These are phyloP conservation scores for Cepaea hortensis DNA, from an alignment of 2,888 invertebrate species.

Conservation along the genomic window DNA sequence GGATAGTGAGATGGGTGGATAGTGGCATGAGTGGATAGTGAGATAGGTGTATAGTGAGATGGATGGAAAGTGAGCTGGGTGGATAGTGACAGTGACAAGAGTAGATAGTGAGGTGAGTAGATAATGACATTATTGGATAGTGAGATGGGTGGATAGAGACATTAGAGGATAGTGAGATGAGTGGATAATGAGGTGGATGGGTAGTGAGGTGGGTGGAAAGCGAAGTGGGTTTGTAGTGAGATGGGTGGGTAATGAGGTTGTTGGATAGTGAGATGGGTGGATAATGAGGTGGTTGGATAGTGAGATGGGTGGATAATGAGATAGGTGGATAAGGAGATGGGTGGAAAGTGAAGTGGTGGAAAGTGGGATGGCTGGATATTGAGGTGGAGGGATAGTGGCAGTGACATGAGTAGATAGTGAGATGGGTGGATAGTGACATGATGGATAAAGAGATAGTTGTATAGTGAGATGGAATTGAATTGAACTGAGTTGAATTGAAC, in stretches of 20 bases:
- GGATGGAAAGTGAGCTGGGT: not conserved
- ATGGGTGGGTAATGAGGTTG: not conserved
- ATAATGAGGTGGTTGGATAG: not conserved
- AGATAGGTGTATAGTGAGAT: no score
- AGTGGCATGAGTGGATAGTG: no score
- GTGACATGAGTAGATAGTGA: no score
- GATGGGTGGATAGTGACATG: no score
- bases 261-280: not conserved
- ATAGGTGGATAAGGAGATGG: not conserved
- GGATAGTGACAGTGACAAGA: not conserved
- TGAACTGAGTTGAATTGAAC: no score
- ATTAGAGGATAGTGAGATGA: not conserved
- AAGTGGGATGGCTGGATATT: no score
- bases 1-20: no score
- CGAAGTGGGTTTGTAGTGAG: no score
- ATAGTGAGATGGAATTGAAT: no score
- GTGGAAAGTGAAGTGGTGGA: not conserved
- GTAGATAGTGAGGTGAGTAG: not conserved
- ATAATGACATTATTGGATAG: not conserved
- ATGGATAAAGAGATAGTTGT: no score
- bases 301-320: not conserved
- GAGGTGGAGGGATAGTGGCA: no score
- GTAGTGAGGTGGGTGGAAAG: not conserved
- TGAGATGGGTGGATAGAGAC: not conserved
- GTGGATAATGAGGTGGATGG: not conserved